phyloP scores from a whole-genome alignment of 2,113 vertebrate species.

The Acanthisitta chloris region DNA sequence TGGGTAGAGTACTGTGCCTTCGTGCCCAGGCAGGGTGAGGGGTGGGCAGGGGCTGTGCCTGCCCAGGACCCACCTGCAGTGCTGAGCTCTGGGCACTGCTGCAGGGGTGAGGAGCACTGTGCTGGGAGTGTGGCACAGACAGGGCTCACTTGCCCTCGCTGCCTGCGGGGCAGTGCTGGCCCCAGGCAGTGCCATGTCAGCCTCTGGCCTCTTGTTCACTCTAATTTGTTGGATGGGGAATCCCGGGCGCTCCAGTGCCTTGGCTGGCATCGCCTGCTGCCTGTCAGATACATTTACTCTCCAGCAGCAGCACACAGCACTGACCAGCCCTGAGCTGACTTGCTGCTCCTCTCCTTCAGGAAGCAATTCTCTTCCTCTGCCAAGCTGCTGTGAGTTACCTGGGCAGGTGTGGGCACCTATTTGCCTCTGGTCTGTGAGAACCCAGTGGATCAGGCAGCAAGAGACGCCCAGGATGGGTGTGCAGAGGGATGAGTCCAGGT shows the following conservation, averaged over 20 bases:
- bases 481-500: not conserved
- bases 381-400: not conserved
- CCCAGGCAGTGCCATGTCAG: not conserved
- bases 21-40: not conserved
- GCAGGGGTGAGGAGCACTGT: fast-evolving
- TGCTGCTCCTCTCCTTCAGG: not conserved
- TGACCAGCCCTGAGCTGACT: not conserved
- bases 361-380: fast-evolving
- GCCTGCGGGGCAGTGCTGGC: not conserved
- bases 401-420: not conserved
- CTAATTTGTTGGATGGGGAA: not conserved
- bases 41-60: not conserved
- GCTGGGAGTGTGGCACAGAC: fast-evolving
- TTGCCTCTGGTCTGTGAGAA: not conserved
- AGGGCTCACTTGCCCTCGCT: fast-evolving
- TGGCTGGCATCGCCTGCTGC: not conserved
- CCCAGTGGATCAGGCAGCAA: fast-evolving
- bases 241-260: not conserved
- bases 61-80: not conserved
- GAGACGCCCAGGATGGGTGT: not conserved
- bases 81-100: not conserved
- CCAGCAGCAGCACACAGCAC: not conserved
- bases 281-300: not conserved
- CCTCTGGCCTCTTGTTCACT: not conserved
- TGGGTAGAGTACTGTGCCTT: fast-evolving